A percentile compares a stretch with the other conserved stretches of the same genome.
phyloP scores from a whole-genome alignment of 2,888 invertebrate species.

The Chymomyza fuscimana region DNA sequence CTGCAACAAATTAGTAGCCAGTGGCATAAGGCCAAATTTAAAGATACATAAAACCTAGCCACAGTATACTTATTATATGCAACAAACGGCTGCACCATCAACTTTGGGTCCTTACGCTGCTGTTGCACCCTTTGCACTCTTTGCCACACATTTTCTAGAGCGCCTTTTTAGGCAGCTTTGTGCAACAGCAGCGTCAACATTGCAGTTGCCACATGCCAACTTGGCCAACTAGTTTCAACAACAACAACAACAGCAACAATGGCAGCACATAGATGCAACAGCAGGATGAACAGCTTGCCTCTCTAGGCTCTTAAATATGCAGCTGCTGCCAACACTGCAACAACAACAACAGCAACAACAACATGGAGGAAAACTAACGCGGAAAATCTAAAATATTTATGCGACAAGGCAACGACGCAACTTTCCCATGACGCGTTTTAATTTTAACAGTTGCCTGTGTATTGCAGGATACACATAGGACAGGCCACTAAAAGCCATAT shows the following conservation, averaged over 20 bases:
- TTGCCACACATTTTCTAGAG: neutral
- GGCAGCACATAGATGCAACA: slow-evolving; percentile 40
- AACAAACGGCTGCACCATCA: slow-evolving; percentile 33
- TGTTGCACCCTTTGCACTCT: too few species aligned
- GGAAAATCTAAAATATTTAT: slow-evolving; percentile 70
- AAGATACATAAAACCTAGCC: slow-evolving; percentile 27
- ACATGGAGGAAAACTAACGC: slow-evolving; percentile 18
- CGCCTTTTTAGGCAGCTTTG: slow-evolving; percentile 6
- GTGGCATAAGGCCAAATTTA: slow-evolving; percentile 23
- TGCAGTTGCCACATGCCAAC: slow-evolving; percentile 65
- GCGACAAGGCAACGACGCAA: slow-evolving; percentile 46
- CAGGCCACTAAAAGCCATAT: slow-evolving; percentile 27
- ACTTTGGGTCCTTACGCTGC: slow-evolving; percentile 4
- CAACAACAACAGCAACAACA: slow-evolving; percentile 27
- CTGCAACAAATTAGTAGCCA: slow-evolving; percentile 64
- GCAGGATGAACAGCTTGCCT: slow-evolving; percentile 65
- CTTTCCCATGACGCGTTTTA: slow-evolving; percentile 33
- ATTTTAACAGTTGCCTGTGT: slow-evolving; percentile 47
- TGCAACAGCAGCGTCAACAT: slow-evolving; percentile 69
- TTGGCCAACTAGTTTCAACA: slow-evolving; percentile 54
- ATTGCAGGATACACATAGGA: neutral
- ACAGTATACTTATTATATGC: slow-evolving; percentile 11
- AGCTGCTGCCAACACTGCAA: slow-evolving; percentile 34
- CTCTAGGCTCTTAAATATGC: slow-evolving; percentile 65
- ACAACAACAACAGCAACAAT: slow-evolving; percentile 3